Conservation (phyloP, 2,797 vertebrate genomes). For the Gorsachius magnificus region DNA sequence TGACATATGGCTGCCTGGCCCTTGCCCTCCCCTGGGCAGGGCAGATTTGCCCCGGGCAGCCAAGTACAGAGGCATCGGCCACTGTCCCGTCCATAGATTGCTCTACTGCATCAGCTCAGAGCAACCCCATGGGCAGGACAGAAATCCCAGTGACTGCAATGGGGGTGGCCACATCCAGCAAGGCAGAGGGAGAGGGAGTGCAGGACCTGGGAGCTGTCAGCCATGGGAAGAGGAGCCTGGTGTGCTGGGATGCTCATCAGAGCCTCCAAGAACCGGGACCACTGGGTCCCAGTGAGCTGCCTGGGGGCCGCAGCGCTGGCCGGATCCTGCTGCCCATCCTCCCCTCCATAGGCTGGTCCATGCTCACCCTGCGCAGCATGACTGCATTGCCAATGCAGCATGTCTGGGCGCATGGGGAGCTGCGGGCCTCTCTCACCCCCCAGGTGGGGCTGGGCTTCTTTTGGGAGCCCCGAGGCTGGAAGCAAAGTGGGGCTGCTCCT, state of each 20-base stretch:
- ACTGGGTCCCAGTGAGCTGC: not conserved
- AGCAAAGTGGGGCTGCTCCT: not conserved
- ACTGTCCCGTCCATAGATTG: too few species aligned
- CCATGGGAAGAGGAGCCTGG: not conserved
- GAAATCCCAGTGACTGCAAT: not conserved
- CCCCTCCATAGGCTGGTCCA: not conserved
- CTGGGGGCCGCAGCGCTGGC: accelerated
- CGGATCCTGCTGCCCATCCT: not conserved
- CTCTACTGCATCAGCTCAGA: not conserved
- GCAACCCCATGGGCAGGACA: not conserved
- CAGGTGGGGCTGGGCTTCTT: not conserved
- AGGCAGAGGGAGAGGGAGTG: not conserved
- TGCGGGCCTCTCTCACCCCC: not conserved
- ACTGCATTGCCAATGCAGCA: too few species aligned
- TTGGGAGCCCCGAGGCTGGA: not conserved
- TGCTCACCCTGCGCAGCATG: not conserved
- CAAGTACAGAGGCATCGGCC: not conserved
- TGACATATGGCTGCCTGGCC: not conserved
- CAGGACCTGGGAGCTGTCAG: not conserved
- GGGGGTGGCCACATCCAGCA: not conserved
- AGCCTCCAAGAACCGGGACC: not conserved
- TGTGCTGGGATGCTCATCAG: not conserved
- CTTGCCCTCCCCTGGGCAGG: not conserved
- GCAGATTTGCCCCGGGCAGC: not conserved
- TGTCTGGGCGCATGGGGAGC: accelerated